These are phyloP conservation scores for Chiloscyllium plagiosum DNA, from an alignment of 2,113 vertebrate species.

Conservation along the genomic window DNA sequence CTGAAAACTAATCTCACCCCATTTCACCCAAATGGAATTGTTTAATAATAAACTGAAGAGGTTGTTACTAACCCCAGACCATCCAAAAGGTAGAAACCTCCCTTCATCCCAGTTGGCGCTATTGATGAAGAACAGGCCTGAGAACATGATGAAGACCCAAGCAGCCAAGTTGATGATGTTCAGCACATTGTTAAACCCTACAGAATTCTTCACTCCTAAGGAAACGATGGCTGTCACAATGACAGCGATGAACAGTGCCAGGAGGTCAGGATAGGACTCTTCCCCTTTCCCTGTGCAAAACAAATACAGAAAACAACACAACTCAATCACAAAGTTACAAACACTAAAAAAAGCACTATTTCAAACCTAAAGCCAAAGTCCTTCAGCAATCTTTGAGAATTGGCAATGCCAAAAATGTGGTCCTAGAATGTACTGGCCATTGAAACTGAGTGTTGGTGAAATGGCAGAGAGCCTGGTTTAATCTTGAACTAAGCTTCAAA, in stretches of 20 bases:
- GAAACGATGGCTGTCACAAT: constrained; percentile 78
- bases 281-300: constrained; percentile 79
- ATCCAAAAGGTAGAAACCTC: constrained; percentile 83
- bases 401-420: neutral
- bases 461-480: neutral
- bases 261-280: constrained; percentile 84
- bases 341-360: neutral
- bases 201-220: constrained; percentile 85
- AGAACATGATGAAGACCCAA: constrained; percentile 89
- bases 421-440: neutral
- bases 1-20: neutral
- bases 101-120: constrained; percentile 80
- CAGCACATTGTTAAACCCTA: constrained; percentile 88
- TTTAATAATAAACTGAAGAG: constrained; percentile 40
- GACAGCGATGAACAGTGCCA: constrained; percentile 81
- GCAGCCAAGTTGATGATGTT: constrained; percentile 84
- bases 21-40: neutral
- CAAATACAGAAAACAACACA: constrained; percentile 21
- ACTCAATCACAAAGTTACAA: neutral
- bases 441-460: neutral
- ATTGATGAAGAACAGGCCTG: constrained; percentile 83
- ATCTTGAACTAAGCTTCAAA: neutral
- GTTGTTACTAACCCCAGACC: constrained; percentile 83
- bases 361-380: neutral
- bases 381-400: neutral